These are phyloP conservation scores for Vanacampus margaritifer DNA, from an alignment of 2,113 vertebrate species.

Conservation along the genomic window DNA sequence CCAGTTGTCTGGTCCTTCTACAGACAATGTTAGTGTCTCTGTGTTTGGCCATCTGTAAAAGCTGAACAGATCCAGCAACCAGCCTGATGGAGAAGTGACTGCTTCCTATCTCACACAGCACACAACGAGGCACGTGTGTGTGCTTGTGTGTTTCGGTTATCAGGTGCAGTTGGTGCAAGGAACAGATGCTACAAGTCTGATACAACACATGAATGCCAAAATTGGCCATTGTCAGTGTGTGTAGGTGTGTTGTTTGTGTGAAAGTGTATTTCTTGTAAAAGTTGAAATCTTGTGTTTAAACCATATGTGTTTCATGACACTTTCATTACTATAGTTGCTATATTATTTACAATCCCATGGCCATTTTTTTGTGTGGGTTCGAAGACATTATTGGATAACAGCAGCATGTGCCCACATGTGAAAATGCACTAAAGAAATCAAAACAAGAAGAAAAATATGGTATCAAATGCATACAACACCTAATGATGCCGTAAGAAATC, in stretches of 20 bases:
- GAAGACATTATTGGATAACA: background rate
- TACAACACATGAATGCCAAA: constrained; percentile 34
- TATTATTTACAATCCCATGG: constrained; percentile 6
- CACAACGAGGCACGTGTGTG: constrained; percentile 25
- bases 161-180: constrained; percentile 41
- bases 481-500: too few relatives aligned
- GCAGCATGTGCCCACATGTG: background rate
- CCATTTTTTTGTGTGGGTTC: background rate
- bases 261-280: constrained; percentile 8
- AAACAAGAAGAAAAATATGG: too few relatives aligned
- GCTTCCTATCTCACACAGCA: constrained; percentile 40
- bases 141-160: constrained; percentile 35
- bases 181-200: constrained; percentile 40
- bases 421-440: background rate
- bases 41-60: constrained; percentile 11
- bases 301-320: constrained; percentile 10
- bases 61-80: constrained; percentile 15
- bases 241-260: constrained; percentile 14
- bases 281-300: constrained; percentile 12
- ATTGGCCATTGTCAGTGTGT: constrained; percentile 11
- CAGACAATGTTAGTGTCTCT: background rate
- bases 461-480: too few relatives aligned
- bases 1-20: background rate
- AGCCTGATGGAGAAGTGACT: constrained; percentile 22
- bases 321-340: background rate